phyloP scores from a whole-genome alignment of 2,113 vertebrate species.

The Tretioscincus oriximinensis region DNA sequence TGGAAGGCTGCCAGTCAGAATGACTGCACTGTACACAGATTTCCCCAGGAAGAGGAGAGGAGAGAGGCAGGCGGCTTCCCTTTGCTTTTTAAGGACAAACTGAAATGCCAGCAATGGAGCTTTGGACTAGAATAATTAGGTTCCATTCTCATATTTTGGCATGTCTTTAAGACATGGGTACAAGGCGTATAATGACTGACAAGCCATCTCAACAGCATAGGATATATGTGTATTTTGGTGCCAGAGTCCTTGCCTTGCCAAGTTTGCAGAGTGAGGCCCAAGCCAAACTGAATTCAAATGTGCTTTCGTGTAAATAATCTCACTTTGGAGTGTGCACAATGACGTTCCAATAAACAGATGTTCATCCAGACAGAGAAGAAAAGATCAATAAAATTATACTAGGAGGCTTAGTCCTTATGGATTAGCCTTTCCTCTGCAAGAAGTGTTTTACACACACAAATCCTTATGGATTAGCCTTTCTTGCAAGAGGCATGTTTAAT shows the following conservation, averaged over 20 bases:
- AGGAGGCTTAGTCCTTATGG: too few relatives aligned
- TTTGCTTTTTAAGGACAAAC: neutral
- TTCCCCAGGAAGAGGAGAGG: rapidly evolving
- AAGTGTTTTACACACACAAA: too few relatives aligned
- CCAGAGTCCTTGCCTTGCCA: neutral
- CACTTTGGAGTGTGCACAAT: neutral
- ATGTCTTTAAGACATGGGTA: neutral
- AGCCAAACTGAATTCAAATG: neutral
- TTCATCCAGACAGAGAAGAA: too few relatives aligned
- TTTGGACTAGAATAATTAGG: constrained; percentile 40
- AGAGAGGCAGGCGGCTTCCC: neutral
- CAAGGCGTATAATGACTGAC: neutral
- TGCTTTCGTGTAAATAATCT: neutral
- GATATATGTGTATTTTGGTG: neutral
- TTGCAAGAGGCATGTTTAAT: too few relatives aligned
- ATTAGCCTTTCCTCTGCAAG: too few relatives aligned
- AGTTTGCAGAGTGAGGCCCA: neutral
- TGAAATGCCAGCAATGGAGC: constrained; percentile 9
- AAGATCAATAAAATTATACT: too few relatives aligned
- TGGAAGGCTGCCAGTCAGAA: constrained; percentile 31
- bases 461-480: too few relatives aligned
- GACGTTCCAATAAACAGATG: too few relatives aligned
- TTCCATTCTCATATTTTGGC: neutral
- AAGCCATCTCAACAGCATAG: neutral
- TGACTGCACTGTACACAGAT: constrained; percentile 5